These are phyloP conservation scores for Suricata suricatta DNA, from an alignment of 2,113 vertebrate species.

Conservation along the genomic window DNA sequence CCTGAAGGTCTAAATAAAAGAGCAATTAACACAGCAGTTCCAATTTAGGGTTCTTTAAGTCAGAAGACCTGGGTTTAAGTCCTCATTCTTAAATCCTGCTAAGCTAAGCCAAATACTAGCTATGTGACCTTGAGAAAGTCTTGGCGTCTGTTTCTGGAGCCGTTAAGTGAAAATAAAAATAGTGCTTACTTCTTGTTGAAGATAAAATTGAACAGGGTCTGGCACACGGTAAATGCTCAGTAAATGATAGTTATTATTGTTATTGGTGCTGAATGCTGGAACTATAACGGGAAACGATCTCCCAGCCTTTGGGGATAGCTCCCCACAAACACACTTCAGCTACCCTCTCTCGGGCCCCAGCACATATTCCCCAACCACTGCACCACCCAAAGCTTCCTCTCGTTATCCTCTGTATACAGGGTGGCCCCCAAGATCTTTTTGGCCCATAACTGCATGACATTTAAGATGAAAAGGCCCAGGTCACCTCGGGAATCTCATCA, in stretches of 20 bases:
- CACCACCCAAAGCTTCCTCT: background rate
- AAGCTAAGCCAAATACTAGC: background rate
- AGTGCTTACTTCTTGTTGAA: constrained; percentile 5
- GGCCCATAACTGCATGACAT: background rate
- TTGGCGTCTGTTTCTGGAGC: constrained; percentile 30
- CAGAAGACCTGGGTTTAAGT: background rate
- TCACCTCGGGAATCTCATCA: background rate
- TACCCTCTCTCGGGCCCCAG: background rate
- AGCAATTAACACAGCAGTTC: background rate
- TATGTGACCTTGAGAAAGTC: constrained; percentile 60
- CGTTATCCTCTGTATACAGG: background rate
- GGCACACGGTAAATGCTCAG: background rate
- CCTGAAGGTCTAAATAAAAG: background rate
- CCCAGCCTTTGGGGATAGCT: background rate
- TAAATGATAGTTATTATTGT: background rate
- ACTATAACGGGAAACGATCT: background rate
- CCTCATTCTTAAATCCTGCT: background rate
- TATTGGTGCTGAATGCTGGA: background rate
- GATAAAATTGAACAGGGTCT: background rate
- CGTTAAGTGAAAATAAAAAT: constrained; percentile 24
- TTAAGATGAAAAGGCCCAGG: background rate
- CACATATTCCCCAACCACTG: background rate
- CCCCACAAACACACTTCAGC: background rate
- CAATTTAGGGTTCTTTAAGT: constrained; percentile 12
- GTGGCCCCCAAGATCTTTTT: background rate